Base-by-base conservation (phyloP, 2,113 vertebrate genomes). In the Crotalus horridus region DNA sequence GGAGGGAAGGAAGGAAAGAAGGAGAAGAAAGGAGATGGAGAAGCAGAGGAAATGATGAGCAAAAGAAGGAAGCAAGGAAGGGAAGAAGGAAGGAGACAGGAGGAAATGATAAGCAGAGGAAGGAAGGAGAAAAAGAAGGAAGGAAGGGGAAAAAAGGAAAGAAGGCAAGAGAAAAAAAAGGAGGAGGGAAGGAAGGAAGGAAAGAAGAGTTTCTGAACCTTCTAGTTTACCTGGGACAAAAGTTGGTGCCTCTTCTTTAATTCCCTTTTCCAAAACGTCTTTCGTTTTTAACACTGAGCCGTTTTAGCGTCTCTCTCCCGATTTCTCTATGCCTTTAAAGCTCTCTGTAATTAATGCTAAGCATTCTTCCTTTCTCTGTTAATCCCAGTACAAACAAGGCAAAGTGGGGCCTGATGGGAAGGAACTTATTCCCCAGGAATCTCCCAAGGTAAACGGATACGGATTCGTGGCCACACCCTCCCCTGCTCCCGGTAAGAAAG, bases 321-420 rank as follows among this genome's bases (percentile, higher is more conserved):
- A 39, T 81, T 11, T 55, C 20, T 11, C 54, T n/a, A 12, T 9
- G 4, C 33, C 85, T 33, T 58, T 89, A 86, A 86, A 11, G 26
- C 33, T 0, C 33, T 6, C 1, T 46, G 59, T 58, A 10, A n/a
- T 46, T 15, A 29, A 46, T 1, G 1, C 1, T 87, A 51, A 92
- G 20, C 17, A 1, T 91, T 43, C 90, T 3, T n/a, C 13, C 5
- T n/a, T 15, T 90, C 46, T 95, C 48, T 91, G 43, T 94, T 94
- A 3, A 43, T 54, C 86, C 91, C 81, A 99, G 99, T 99, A 99
- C 96, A 99, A 99, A 96, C 99, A 99, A 95, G 99, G 99, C 87
- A 99, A 99, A 96, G 99, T 99, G 1, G 99, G 99, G 17, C 99
- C 99, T 0, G 99, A 99, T 26, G 99, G 99, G 61, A 99, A 99